phyloP scores from a whole-genome alignment of 2,797 vertebrate genomes.

The Peromyscus nudipes region DNA sequence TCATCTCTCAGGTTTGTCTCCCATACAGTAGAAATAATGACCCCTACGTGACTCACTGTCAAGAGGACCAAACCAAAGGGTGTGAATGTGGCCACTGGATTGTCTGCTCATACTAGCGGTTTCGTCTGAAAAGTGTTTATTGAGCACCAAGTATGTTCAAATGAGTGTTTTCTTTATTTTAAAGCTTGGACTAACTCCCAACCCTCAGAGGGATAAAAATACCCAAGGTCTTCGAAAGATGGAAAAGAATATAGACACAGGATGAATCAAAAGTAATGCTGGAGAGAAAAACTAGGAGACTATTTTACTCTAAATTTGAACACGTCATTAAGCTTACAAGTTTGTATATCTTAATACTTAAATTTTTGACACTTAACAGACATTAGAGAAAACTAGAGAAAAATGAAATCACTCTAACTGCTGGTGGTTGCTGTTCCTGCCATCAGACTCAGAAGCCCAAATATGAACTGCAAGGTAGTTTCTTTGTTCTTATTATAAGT shows the following conservation, averaged over 20 bases:
- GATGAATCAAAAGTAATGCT: slow-evolving; percentile 31
- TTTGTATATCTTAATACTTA: slow-evolving; percentile 41
- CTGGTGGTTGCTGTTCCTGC: slow-evolving; percentile 13
- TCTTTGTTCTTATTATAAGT: slow-evolving; percentile 48
- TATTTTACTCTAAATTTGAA: slow-evolving; percentile 7
- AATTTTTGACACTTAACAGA: slow-evolving; percentile 9
- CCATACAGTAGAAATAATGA: not conserved
- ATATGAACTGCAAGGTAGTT: slow-evolving; percentile 12
- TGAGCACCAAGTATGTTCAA: not conserved
- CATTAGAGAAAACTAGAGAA: slow-evolving; percentile 43
- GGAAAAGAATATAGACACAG: not conserved
- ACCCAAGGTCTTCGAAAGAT: slow-evolving; percentile 23
- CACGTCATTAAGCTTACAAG: slow-evolving; percentile 40
- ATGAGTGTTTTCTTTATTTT: slow-evolving; percentile 42
- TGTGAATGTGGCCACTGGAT: not conserved
- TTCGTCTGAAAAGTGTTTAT: slow-evolving; percentile 19
- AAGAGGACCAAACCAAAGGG: not conserved
- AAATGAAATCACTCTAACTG: slow-evolving; percentile 37
- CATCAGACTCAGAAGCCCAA: not conserved
- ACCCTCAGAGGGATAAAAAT: slow-evolving; percentile 16
- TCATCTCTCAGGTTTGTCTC: not conserved
- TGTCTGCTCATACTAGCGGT: not conserved
- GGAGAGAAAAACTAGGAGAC: not conserved
- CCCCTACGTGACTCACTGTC: not conserved
- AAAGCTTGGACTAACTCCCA: slow-evolving; percentile 30